phyloP scores from a whole-genome alignment of 2,113 vertebrate species.

The Psephotus haematonotus region DNA sequence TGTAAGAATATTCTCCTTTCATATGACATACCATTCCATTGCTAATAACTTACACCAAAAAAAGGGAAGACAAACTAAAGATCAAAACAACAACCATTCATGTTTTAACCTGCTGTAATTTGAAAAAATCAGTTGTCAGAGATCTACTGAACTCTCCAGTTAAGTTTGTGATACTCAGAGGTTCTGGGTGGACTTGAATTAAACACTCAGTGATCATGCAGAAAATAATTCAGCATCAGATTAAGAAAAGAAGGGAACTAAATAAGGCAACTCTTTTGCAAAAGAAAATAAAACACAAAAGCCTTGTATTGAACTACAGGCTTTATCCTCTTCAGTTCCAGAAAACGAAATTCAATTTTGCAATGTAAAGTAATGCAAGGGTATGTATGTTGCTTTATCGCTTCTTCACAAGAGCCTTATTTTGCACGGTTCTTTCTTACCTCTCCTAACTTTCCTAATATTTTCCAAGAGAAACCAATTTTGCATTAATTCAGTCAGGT shows the following conservation, averaged over 20 bases:
- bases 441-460: not conserved
- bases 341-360: not conserved
- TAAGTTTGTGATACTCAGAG: not conserved
- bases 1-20: not conserved
- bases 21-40: not conserved
- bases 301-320: not conserved
- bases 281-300: not conserved
- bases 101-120: not conserved
- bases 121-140: not conserved
- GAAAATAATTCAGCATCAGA: not conserved
- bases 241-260: not conserved
- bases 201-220: not conserved
- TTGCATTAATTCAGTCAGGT: not conserved
- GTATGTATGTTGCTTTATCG: not conserved
- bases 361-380: not conserved
- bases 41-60: not conserved
- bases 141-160: not conserved
- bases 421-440: not conserved
- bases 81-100: not conserved
- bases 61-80: not conserved
- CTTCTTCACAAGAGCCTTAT: not conserved
- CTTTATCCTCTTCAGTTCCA: not conserved
- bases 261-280: not conserved
- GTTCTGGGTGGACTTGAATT: not conserved
- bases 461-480: not conserved